phyloP scores from a whole-genome alignment of 2,888 invertebrate species.

The Polyommatus icarus region DNA sequence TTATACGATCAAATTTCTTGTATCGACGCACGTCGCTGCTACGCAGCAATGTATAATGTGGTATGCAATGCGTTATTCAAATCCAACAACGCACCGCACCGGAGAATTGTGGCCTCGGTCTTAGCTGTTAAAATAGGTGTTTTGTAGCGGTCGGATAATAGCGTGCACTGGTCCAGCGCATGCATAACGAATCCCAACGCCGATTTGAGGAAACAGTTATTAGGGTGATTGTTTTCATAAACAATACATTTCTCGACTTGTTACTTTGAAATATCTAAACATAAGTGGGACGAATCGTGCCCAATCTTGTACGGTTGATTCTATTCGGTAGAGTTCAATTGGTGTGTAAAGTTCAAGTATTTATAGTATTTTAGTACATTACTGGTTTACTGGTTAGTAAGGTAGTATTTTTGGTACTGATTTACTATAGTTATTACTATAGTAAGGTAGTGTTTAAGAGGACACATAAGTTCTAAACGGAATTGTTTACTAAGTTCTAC shows the following conservation, averaged over 20 bases:
- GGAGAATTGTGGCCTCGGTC: background rate
- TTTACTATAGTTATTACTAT: background rate
- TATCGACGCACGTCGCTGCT: too few species aligned
- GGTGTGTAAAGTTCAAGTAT: background rate
- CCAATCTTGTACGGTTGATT: slow-evolving; percentile 54
- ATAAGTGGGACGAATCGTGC: slow-evolving; percentile 62
- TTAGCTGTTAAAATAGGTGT: slow-evolving; percentile 39
- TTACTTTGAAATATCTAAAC: slow-evolving; percentile 65
- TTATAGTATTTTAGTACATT: background rate
- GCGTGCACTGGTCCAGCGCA: slow-evolving; percentile 66
- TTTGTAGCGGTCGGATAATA: slow-evolving; percentile 58
- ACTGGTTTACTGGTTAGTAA: background rate
- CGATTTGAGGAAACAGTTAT: slow-evolving; percentile 79
- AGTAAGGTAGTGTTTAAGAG: too few species aligned
- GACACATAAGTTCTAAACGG: too few species aligned
- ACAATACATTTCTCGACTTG: slow-evolving; percentile 75
- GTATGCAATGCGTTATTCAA: too few species aligned
- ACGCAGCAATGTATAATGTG: too few species aligned
- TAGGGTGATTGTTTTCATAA: slow-evolving; percentile 80
- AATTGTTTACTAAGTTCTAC: too few species aligned
- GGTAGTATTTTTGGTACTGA: background rate
- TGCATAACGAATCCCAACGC: slow-evolving; percentile 75
- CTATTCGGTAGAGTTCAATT: slow-evolving; percentile 7
- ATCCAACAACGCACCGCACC: background rate
- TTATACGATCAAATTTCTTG: too few species aligned